Base-by-base conservation (phyloP, 2,113 vertebrate genomes). In the Typhlomys cinereus region DNA sequence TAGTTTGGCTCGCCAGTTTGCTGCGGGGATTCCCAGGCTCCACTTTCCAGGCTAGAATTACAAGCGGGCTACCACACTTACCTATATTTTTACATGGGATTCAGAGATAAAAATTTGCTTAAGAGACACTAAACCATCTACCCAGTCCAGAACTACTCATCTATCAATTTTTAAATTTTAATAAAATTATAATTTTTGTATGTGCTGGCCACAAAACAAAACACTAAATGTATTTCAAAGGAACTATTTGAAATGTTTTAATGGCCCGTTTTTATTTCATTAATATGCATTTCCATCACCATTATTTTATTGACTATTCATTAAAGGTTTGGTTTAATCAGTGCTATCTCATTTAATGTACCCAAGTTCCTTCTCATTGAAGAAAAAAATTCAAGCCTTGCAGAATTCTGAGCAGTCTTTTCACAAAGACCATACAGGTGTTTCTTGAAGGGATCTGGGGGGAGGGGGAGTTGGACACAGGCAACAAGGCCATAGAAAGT, bases 321-420 rank as follows among this genome's bases (percentile, higher is more conserved):
- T 9, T 23, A 36, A n/a, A 48, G 29, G 31, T 27, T 44, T 41
- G 21, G 20, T 7, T 44, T 34, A 44, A n/a, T 15, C 25, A 15
- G 48, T 66, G 17, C 27, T 1, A 15, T 8, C 5, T 7, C 1
- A 13, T 0, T 15, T 14, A 23, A 21, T 10, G 21, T 1, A 25
- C 17, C 36, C 39, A 39, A 48, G 34, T 17, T 61, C 46, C 39
- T 66, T 69, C 14, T 14, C 52, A 21, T 7, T 4, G 48, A 66
- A 80, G 5, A 25, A 46, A 59, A 41, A 69, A 20, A 17, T 4
- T 20, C 8, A 81, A 44, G 46, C 20, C 62, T 2, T 17, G 41
- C 11, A 79, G 25, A 41, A 44, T 50, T 4, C 31, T 8, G 25
- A 73, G n/a, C 14, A 34, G 83, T 59, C 46, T 50, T 21, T 41